These are phyloP conservation scores for Tenualosa ilisha DNA, from an alignment of 2,797 vertebrate genomes.

Conservation along the genomic window DNA sequence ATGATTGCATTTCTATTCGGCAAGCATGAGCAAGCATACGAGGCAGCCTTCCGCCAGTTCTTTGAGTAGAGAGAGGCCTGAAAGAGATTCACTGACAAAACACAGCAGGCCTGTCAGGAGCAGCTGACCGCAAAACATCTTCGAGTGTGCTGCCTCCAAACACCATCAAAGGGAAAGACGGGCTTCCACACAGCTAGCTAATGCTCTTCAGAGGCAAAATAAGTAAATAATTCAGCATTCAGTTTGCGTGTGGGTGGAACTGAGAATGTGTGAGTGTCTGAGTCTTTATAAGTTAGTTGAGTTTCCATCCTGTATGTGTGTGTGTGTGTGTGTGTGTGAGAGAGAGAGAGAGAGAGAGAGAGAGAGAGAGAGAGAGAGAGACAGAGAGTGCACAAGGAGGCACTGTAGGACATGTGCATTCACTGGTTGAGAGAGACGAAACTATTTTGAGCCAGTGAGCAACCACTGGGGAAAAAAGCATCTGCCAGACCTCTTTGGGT, in stretches of 20 bases:
- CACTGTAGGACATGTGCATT: not conserved
- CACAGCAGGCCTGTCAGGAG: not conserved
- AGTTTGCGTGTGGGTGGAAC: not conserved
- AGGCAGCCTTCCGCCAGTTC: not conserved
- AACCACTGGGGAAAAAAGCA: conserved; percentile 15
- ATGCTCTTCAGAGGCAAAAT: not conserved
- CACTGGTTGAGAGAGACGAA: not conserved
- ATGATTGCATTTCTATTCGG: not conserved
- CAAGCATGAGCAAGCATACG: not conserved
- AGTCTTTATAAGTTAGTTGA: not conserved
- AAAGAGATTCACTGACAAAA: conserved; percentile 8
- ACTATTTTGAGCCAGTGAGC: not conserved
- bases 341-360: not conserved
- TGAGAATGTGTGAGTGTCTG: not conserved
- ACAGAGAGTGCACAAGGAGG: not conserved
- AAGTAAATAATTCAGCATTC: conserved; percentile 57
- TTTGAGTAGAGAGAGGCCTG: not conserved
- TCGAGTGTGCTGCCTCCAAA: not conserved
- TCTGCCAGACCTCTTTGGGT: conserved; percentile 26
- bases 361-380: not conserved
- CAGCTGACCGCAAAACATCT: conserved; percentile 6
- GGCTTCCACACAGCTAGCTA: not conserved
- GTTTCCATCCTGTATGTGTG: not conserved
- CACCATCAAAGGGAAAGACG: not conserved
- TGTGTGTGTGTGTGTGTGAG: not conserved